Percentiles rank a stretch among this genome's conserved stretches.
phyloP scores from a whole-genome alignment of 2,797 vertebrate genomes.

The Valencia hispanica region DNA sequence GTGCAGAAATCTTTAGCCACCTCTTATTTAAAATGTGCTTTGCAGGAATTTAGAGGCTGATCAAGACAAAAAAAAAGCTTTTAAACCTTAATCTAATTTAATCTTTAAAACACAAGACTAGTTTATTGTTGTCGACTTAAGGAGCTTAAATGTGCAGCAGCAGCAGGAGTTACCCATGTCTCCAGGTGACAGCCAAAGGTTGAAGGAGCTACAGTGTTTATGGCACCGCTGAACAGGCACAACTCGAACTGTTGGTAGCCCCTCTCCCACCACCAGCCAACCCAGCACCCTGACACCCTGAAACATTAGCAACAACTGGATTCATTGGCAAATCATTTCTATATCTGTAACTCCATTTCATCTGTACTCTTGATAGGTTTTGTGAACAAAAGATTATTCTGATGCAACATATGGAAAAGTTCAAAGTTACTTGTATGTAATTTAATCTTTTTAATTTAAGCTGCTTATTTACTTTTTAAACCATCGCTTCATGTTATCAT shows the following conservation, averaged over 20 bases:
- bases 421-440: not conserved
- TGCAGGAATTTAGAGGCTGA: not conserved
- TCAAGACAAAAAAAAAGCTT: not conserved
- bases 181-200: slow-evolving; percentile 86
- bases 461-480: not conserved
- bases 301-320: slow-evolving; percentile 29
- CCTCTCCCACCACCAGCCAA: slow-evolving; percentile 87
- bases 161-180: slow-evolving; percentile 84
- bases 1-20: not conserved
- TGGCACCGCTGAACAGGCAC: slow-evolving; percentile 85
- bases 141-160: not conserved
- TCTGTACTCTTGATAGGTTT: not conserved
- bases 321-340: not conserved
- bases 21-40: too few relatives aligned
- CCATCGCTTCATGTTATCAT: not conserved
- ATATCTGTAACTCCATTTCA: not conserved
- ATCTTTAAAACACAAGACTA: not conserved
- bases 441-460: not conserved
- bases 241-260: slow-evolving; percentile 84
- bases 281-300: slow-evolving; percentile 85
- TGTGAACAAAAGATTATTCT: not conserved
- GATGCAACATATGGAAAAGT: not conserved
- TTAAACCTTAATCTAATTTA: not conserved
- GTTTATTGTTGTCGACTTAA: not conserved
- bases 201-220: slow-evolving; percentile 87